These are phyloP conservation scores for Ellobius talpinus DNA, from an alignment of 2,113 vertebrate genomes.

Conservation along the genomic window DNA sequence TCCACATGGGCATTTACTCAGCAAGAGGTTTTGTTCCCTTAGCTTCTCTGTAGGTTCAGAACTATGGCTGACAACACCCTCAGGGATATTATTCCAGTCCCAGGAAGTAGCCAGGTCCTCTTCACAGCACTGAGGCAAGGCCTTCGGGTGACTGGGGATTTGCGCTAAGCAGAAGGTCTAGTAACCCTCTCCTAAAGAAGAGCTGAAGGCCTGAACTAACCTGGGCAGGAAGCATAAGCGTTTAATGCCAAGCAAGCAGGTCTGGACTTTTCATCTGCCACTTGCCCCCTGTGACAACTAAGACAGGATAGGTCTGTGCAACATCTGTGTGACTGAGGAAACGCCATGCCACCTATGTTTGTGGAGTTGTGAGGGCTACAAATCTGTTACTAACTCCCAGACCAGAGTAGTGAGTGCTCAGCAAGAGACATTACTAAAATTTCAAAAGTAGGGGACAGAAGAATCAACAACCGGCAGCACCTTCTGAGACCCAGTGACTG, in stretches of 20 bases:
- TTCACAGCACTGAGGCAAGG: not conserved
- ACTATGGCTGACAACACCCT: not conserved
- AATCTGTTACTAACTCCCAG: not conserved
- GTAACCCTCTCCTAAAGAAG: not conserved
- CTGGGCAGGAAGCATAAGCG: not conserved
- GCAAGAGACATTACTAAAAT: not conserved
- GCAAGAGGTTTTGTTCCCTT: not conserved
- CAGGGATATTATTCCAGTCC: not conserved
- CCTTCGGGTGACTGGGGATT: not conserved
- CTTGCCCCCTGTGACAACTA: not conserved
- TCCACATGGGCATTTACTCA: accelerated
- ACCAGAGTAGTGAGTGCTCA: not conserved
- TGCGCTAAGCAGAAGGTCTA: not conserved
- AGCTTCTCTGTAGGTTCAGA: not conserved
- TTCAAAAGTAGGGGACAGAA: not conserved
- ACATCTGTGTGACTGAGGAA: not conserved
- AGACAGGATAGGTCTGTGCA: not conserved
- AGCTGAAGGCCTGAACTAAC: not conserved
- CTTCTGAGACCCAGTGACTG: conserved; percentile 23
- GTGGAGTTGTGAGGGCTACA: not conserved
- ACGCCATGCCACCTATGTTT: too few species aligned
- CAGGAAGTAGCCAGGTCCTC: not conserved
- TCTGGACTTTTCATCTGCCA: not conserved
- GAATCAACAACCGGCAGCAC: not conserved
- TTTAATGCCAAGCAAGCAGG: not conserved